A percentile compares a stretch with the other conserved stretches of the same genome.
phyloP scores from a whole-genome alignment of 2,888 invertebrate genomes.

The Eristalis tenax region DNA sequence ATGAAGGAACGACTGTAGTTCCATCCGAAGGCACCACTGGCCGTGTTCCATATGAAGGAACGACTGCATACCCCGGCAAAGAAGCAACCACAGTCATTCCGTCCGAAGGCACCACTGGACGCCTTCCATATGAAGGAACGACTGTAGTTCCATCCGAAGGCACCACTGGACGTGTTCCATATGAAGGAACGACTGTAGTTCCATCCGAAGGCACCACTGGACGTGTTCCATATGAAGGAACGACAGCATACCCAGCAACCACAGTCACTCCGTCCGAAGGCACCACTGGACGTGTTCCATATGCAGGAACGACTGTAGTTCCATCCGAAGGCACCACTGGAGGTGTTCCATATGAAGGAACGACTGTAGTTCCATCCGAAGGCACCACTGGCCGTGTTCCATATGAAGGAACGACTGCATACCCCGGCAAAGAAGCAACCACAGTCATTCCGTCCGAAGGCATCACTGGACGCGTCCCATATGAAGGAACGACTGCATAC shows the following conservation, averaged over 20 bases:
- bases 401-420: constrained; percentile 6
- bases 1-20: background rate
- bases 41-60: background rate
- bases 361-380: background rate
- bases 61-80: background rate
- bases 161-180: background rate
- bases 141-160: too few relatives aligned
- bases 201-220: background rate
- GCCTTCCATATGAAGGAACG: background rate
- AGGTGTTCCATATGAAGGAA: background rate
- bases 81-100: background rate
- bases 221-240: background rate
- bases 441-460: background rate
- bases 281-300: background rate
- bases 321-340: background rate
- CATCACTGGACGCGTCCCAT: background rate
- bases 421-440: too few relatives aligned
- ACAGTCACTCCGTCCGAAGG: background rate
- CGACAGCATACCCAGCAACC: background rate
- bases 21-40: too few relatives aligned
- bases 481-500: too few relatives aligned
- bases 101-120: background rate
- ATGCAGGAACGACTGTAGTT: background rate
- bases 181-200: background rate
- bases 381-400: background rate